Percentiles rank a stretch among this genome's conserved stretches.
phyloP scores from a whole-genome alignment of 1,140 invertebrate species.

The Caenorhabditis briggsae region DNA sequence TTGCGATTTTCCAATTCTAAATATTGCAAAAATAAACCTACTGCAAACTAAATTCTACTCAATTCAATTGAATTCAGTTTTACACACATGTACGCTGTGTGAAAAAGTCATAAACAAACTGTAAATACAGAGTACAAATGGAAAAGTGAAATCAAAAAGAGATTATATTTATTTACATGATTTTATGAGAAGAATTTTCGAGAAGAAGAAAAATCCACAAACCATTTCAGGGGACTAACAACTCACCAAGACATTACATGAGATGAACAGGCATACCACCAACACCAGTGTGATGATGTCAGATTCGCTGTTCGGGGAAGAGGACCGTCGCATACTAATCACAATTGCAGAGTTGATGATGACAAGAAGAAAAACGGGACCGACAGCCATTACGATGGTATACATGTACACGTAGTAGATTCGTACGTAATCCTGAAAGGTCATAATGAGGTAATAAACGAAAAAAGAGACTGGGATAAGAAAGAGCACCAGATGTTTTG shows the following conservation, averaged over 20 bases:
- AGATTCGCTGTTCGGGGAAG: constrained; percentile 49
- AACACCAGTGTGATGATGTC: constrained; percentile 72
- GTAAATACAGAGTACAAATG: constrained; percentile 24
- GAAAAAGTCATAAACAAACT: not conserved
- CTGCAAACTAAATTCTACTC: constrained; percentile 31
- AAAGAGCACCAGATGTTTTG: not conserved
- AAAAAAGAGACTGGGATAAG: not conserved
- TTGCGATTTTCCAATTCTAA: not conserved
- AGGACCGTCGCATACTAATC: constrained; percentile 61
- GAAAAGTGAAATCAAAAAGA: not conserved
- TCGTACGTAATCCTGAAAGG: constrained; percentile 67
- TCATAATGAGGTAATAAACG: not conserved
- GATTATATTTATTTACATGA: constrained; percentile 7
- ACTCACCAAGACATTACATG: constrained; percentile 73
- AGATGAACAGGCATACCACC: constrained; percentile 73
- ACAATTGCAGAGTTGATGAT: constrained; percentile 70
- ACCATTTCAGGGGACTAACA: not conserved
- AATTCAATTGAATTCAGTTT: constrained; percentile 14
- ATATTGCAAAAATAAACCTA: not conserved
- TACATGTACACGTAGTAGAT: constrained; percentile 73
- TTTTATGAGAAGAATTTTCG: not conserved
- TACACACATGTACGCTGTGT: not conserved
- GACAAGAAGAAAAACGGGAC: constrained; percentile 70
- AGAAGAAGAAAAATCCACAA: not conserved
- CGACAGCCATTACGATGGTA: constrained; percentile 73